Evolutionary conservation across 2,113 vertebrate species (phyloP).

Genomic region (Brachyistius frenatus): DNA sequence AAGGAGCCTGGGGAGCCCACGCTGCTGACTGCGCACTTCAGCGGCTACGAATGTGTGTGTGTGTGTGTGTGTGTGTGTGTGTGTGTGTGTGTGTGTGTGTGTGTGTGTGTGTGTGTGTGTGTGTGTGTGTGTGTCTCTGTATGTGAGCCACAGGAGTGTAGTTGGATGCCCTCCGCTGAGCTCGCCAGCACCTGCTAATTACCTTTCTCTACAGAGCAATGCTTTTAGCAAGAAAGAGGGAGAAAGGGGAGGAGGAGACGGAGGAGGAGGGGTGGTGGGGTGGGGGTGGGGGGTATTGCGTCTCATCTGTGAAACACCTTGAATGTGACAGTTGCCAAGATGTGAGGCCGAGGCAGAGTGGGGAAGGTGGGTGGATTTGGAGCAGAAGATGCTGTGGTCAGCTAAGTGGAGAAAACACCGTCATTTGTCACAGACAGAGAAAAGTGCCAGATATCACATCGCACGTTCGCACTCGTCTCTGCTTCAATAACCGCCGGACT

Average conservation of each 20-base stretch:
- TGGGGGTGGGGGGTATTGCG: conserved; percentile 87
- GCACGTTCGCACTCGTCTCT: conserved; percentile 68
- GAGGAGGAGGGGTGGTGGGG: conserved; percentile 68
- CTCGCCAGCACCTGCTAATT: conserved; percentile 97
- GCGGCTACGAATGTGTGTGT: conserved; percentile 68
- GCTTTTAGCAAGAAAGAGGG: conserved; percentile 90
- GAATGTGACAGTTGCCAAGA: conserved; percentile 99
- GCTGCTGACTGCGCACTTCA: conserved; percentile 85
- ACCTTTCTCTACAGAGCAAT: conserved; percentile 89
- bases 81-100: conserved; percentile 37
- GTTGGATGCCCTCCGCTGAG: conserved; percentile 88
- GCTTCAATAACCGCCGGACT: conserved; percentile 67
- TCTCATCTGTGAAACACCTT: conserved; percentile 99
- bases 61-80: conserved; percentile 56
- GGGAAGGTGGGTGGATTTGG: conserved; percentile 79
- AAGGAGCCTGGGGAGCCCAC: conserved; percentile 85
- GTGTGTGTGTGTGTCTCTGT: conserved; percentile 51
- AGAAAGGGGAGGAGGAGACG: conserved; percentile 54
- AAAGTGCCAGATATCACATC: conserved; percentile 77
- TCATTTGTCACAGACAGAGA: conserved; percentile 83
- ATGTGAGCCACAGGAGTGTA: conserved; percentile 81
- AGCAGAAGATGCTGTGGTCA: conserved; percentile 99
- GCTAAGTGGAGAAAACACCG: conserved; percentile 92
- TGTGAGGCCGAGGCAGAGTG: conserved; percentile 90
- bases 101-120: conserved; percentile 37